A percentile compares a stretch with the other conserved stretches of the same genome.
Conservation (phyloP, 2,888 invertebrate genomes). For the Eupeodes latifasciatus region DNA sequence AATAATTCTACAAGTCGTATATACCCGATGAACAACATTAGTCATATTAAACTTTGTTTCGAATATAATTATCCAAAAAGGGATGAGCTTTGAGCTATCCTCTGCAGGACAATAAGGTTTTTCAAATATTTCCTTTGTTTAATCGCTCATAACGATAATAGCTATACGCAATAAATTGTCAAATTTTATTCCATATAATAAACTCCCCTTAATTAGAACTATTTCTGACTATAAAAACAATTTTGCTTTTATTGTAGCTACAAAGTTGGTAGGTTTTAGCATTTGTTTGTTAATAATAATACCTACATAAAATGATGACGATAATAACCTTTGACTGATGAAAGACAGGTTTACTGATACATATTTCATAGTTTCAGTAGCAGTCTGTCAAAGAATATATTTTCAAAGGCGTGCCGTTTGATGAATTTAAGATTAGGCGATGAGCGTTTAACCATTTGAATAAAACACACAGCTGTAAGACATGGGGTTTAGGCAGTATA, state of each 20-base stretch:
- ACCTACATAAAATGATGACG: neutral
- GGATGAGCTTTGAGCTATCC: constrained; percentile 36
- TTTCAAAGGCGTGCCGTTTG: neutral
- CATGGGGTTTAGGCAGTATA: too few species aligned
- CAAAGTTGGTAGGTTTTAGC: neutral
- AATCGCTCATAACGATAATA: neutral
- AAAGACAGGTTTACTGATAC: constrained; percentile 56
- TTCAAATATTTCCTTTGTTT: constrained; percentile 17
- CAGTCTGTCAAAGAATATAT: constrained; percentile 31
- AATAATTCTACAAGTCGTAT: constrained; percentile 72
- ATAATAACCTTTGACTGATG: constrained; percentile 50
- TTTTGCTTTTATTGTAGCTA: constrained; percentile 34
- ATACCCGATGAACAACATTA: too few species aligned
- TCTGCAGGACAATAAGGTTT: constrained; percentile 27
- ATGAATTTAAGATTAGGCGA: too few species aligned
- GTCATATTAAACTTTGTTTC: constrained; percentile 68
- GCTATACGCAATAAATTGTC: constrained; percentile 63
- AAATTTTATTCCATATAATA: constrained; percentile 61
- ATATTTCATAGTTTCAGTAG: constrained; percentile 50
- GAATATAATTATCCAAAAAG: constrained; percentile 70
- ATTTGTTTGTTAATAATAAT: constrained; percentile 40
- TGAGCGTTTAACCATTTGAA: too few species aligned
- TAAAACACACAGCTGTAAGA: too few species aligned
- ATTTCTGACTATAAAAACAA: constrained; percentile 33
- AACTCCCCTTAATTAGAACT: constrained; percentile 71